Percentiles rank a stretch among this genome's conserved stretches.
phyloP scores from a whole-genome alignment of 2,888 invertebrate species.

The Cryptocheilus praepositus region DNA sequence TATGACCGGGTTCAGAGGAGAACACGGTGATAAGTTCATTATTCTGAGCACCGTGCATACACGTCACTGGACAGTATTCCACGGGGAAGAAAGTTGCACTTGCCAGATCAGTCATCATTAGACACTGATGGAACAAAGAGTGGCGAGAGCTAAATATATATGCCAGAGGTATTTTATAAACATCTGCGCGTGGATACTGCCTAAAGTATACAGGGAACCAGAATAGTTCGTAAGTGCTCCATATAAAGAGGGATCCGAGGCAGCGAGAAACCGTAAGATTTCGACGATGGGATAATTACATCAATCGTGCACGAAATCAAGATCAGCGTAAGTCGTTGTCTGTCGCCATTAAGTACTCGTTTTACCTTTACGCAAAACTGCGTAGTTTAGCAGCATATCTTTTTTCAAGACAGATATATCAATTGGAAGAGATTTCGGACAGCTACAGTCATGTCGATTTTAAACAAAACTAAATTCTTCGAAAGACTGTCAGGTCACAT shows the following conservation, averaged over 20 bases:
- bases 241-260: constrained; percentile 16
- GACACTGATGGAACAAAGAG: constrained; percentile 18
- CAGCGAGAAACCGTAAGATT: too few relatives aligned
- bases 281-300: too few relatives aligned
- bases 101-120: background rate
- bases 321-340: too few relatives aligned
- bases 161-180: constrained; percentile 66
- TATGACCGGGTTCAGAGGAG: background rate
- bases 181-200: constrained; percentile 58
- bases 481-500: constrained; percentile 28
- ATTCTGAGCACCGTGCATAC: too few relatives aligned
- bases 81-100: too few relatives aligned
- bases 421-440: background rate
- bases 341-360: too few relatives aligned
- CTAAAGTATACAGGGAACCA: constrained; percentile 44
- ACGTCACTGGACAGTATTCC: too few relatives aligned
- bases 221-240: constrained; percentile 47
- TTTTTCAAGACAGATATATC: background rate
- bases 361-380: too few relatives aligned
- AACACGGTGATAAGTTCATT: too few relatives aligned
- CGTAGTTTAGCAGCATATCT: too few relatives aligned
- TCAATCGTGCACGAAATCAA: too few relatives aligned
- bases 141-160: constrained; percentile 65
- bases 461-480: constrained; percentile 34
- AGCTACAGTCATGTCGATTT: constrained; percentile 36